phyloP scores from a whole-genome alignment of 1,140 invertebrate species.

The Archivesica marissinica region DNA sequence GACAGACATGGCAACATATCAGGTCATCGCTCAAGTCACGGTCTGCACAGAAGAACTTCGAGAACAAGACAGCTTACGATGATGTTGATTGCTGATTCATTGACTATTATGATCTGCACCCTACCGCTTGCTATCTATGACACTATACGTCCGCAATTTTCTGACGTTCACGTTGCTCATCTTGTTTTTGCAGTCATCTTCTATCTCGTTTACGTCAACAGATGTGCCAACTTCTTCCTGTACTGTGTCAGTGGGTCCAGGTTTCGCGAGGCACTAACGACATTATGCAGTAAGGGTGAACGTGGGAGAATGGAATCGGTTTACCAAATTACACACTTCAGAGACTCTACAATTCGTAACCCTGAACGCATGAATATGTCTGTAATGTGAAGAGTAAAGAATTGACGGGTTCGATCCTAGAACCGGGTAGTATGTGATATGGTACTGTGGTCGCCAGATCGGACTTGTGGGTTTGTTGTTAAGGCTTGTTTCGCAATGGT shows the following conservation, averaged over 20 bases:
- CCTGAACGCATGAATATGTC: no score
- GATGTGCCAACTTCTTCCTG: conserved; percentile 77
- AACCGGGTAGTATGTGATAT: no score
- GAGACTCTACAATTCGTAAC: background rate
- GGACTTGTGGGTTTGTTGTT: no score
- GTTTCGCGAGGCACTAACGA: conserved; percentile 69
- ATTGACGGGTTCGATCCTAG: no score
- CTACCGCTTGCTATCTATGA: conserved; percentile 72
- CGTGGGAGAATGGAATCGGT: background rate
- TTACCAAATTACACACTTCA: background rate
- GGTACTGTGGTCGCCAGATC: no score
- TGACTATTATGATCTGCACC: conserved; percentile 73
- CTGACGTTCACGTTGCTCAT: conserved; percentile 57
- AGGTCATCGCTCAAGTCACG: background rate
- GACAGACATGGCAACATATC: no score
- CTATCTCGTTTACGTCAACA: conserved; percentile 77
- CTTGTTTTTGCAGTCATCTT: conserved; percentile 71
- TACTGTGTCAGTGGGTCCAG: conserved; percentile 76
- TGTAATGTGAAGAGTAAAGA: no score
- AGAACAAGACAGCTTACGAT: conserved; percentile 68
- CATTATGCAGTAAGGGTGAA: background rate
- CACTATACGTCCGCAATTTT: conserved; percentile 56
- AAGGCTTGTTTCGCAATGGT: no score
- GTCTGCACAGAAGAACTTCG: background rate
- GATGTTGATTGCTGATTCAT: conserved; percentile 75